Evolutionary conservation across 2,113 vertebrate genomes (phyloP).

Genomic region (Cromileptes altivelis): DNA sequence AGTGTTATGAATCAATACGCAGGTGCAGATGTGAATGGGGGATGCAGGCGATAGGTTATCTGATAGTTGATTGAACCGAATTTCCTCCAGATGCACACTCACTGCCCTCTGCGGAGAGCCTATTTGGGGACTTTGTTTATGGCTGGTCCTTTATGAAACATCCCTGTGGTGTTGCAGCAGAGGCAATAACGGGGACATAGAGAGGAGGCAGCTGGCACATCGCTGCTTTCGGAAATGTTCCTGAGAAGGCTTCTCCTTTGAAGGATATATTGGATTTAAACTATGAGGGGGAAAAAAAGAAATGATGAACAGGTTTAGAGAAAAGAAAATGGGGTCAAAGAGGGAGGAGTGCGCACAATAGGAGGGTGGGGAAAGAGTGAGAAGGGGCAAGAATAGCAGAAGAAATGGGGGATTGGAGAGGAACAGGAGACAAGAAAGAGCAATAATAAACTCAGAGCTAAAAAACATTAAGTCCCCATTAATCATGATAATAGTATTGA

Average conservation of each 20-base stretch:
- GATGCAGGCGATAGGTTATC: slow-evolving; percentile 26
- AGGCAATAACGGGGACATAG: slow-evolving; percentile 47
- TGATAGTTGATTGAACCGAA: slow-evolving; percentile 56
- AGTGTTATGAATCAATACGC: slow-evolving; percentile 46
- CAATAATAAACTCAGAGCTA: slow-evolving; percentile 40
- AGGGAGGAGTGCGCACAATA: slow-evolving; percentile 30
- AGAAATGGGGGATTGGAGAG: not conserved
- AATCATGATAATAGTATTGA: slow-evolving; percentile 57
- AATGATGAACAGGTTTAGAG: slow-evolving; percentile 43
- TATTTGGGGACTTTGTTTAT: slow-evolving; percentile 50
- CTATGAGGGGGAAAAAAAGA: slow-evolving; percentile 1
- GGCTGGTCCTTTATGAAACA: slow-evolving; percentile 35
- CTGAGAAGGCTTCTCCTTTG: slow-evolving; percentile 48
- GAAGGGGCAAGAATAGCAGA: slow-evolving; percentile 6
- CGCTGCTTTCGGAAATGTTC: slow-evolving; percentile 18
- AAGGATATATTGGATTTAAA: slow-evolving; percentile 59
- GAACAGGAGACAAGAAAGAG: slow-evolving; percentile 32
- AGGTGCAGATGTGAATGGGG: slow-evolving; percentile 47
- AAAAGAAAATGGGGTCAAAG: slow-evolving; percentile 61
- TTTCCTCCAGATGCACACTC: slow-evolving; percentile 54
- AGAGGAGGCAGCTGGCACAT: slow-evolving; percentile 62
- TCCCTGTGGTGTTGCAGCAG: slow-evolving; percentile 45
- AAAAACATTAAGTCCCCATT: slow-evolving; percentile 51
- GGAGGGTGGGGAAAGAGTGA: slow-evolving; percentile 12
- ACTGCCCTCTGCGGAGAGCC: slow-evolving; percentile 26